These are phyloP conservation scores for Copsychus sechellarum DNA, from an alignment of 2,113 vertebrate species.

Conservation along the genomic window DNA sequence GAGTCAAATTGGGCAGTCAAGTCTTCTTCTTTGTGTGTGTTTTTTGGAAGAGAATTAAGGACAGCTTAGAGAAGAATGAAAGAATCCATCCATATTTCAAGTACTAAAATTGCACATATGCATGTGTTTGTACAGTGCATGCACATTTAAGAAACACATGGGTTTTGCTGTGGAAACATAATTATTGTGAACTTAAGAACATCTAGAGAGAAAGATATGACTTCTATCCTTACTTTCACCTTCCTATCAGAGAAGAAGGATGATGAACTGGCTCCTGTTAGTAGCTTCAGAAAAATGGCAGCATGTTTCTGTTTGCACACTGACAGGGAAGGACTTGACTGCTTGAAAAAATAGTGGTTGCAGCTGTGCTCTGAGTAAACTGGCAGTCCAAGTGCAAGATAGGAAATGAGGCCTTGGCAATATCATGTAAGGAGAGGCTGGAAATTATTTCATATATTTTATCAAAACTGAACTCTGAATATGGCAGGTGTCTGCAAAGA, in stretches of 20 bases:
- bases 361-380: not conserved
- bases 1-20: not conserved
- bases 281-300: slow-evolving; percentile 29
- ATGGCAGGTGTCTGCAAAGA: not conserved
- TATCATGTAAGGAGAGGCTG: not conserved
- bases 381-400: not conserved
- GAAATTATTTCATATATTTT: not conserved
- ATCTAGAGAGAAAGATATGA: not conserved
- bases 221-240: not conserved
- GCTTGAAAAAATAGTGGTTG: not conserved
- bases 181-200: not conserved
- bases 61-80: not conserved
- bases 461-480: not conserved
- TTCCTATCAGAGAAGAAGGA: not conserved
- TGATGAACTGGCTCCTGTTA: not conserved
- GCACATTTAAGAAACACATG: not conserved
- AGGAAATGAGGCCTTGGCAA: not conserved
- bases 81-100: not conserved
- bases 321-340: not conserved
- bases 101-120: not conserved
- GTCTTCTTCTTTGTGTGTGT: not conserved
- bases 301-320: not conserved
- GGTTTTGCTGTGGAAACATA: not conserved
- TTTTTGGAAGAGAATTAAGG: not conserved
- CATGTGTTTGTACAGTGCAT: not conserved